Conservation (phyloP, 2,797 vertebrate genomes). For the Mormyrus hasselquistii region DNA sequence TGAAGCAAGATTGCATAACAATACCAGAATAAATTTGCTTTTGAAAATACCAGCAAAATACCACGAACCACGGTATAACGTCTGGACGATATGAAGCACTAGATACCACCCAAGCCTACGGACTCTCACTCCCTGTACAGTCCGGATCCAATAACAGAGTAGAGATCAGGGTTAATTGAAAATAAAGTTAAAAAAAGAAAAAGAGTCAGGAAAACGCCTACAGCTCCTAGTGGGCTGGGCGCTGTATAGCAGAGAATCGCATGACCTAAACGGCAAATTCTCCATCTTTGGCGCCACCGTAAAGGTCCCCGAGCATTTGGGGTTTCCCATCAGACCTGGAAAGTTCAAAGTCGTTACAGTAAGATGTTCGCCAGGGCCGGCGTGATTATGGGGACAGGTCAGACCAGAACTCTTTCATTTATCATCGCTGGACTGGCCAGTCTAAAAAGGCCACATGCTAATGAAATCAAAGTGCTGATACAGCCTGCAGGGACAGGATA, state of each 20-base stretch:
- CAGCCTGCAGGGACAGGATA: slow-evolving; percentile 48
- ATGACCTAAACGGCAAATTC: not conserved
- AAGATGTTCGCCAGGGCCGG: slow-evolving; percentile 33
- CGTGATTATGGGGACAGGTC: slow-evolving; percentile 59
- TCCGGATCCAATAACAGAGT: not conserved
- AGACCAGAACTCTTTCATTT: slow-evolving; percentile 50
- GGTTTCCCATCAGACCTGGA: not conserved
- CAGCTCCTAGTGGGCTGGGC: not conserved
- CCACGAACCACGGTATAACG: not conserved
- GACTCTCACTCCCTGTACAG: not conserved
- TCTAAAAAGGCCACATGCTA: slow-evolving; percentile 49
- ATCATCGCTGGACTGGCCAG: slow-evolving; percentile 47
- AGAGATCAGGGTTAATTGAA: not conserved
- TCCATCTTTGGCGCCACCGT: not conserved
- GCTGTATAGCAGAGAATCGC: not conserved
- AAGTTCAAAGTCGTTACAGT: slow-evolving; percentile 13
- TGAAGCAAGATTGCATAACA: not conserved
- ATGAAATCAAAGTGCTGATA: slow-evolving; percentile 52
- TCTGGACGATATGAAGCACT: not conserved
- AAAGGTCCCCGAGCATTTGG: not conserved
- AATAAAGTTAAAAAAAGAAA: not conserved
- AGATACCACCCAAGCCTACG: not conserved
- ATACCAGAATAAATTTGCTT: not conserved
- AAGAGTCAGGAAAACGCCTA: not conserved
- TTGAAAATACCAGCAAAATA: not conserved